These are phyloP conservation scores for Pristionchus exspectatus DNA, from an alignment of 2,888 invertebrate species.

Conservation along the genomic window DNA sequence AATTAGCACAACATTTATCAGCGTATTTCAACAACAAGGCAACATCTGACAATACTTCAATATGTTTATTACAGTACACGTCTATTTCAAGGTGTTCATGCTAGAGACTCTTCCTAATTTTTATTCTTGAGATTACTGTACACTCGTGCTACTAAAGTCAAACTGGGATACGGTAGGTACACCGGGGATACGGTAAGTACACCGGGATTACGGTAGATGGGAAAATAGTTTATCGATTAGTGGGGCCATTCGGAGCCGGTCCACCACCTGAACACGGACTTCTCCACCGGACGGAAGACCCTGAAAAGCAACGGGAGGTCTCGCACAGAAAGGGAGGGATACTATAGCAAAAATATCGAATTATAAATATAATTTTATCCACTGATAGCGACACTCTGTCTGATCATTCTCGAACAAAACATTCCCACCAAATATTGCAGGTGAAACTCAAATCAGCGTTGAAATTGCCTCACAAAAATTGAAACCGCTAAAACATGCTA, in stretches of 20 bases:
- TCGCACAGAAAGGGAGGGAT: not conserved
- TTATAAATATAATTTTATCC: not conserved
- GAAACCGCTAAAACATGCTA: not conserved
- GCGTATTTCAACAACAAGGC: not conserved
- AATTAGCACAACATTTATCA: not conserved
- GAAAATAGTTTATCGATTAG: constrained; percentile 25
- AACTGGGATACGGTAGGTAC: not conserved
- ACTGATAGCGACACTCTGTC: too few species aligned
- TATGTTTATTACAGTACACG: constrained; percentile 17
- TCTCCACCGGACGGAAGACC: constrained; percentile 54
- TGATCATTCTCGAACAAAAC: not conserved
- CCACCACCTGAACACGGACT: constrained; percentile 50
- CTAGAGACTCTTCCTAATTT: not conserved
- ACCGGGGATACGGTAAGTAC: not conserved
- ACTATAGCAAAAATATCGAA: not conserved
- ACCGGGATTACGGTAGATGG: not conserved
- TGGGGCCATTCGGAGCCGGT: constrained; percentile 50
- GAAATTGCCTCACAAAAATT: not conserved
- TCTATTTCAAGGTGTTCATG: not conserved
- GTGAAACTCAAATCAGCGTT: not conserved
- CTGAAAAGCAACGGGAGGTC: not conserved
- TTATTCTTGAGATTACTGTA: not conserved
- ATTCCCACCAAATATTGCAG: not conserved
- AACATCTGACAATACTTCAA: not conserved
- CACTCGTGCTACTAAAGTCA: not conserved